Percentiles rank a stretch among this genome's conserved stretches.
Conservation (phyloP, 2,888 invertebrate species). For the Alloplasta piceator region DNA sequence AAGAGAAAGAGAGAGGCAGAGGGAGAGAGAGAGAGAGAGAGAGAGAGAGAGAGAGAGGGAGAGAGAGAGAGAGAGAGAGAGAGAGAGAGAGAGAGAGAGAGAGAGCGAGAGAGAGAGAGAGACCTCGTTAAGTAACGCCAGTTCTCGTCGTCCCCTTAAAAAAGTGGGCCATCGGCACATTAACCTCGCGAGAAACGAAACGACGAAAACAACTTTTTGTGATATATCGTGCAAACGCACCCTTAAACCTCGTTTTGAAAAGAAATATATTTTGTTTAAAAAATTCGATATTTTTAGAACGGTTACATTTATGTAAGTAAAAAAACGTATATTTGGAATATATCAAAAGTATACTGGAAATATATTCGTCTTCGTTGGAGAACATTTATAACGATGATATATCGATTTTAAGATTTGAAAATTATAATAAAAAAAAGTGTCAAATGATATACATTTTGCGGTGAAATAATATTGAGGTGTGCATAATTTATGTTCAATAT, state of each 20-base stretch:
- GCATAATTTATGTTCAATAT: too few species aligned
- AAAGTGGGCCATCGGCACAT: conserved; percentile 76
- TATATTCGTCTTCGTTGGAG: too few species aligned
- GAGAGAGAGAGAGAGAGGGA: conserved; percentile 17
- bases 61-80: too few species aligned
- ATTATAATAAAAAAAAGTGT: too few species aligned
- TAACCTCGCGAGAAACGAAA: conserved; percentile 61
- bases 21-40: conserved; percentile 11
- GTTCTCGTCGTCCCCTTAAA: conserved; percentile 65
- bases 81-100: neutral
- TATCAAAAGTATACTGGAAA: too few species aligned
- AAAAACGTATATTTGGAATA: conserved; percentile 10
- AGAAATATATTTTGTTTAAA: too few species aligned
- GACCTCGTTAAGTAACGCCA: conserved; percentile 69
- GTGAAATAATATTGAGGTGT: too few species aligned
- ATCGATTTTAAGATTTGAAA: too few species aligned
- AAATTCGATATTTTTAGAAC: neutral
- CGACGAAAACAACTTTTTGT: conserved; percentile 68
- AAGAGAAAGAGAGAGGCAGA: neutral
- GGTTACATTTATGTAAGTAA: neutral
- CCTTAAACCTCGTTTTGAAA: too few species aligned
- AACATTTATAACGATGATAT: too few species aligned
- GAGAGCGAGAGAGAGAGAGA: conserved; percentile 16
- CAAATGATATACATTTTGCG: too few species aligned
- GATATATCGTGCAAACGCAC: conserved; percentile 19